Conservation (phyloP, 2,113 vertebrate genomes). For the Aplodontia rufa region DNA sequence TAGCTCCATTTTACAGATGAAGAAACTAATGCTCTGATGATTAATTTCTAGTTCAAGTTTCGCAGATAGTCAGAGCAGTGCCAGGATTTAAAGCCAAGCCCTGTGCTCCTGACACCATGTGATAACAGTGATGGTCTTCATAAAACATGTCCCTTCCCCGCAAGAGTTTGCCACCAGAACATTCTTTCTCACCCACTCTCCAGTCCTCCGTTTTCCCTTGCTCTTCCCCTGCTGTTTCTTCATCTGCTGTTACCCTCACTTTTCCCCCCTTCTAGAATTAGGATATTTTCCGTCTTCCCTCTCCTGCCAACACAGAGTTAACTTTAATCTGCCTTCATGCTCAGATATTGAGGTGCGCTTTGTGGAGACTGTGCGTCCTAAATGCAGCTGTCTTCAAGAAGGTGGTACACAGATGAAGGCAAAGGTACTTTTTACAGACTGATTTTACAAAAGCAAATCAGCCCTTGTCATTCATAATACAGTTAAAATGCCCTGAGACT, state of each 20-base stretch:
- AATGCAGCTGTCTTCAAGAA: constrained; percentile 17
- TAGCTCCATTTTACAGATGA: background rate
- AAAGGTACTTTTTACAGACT: background rate
- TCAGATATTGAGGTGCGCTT: background rate
- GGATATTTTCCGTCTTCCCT: background rate
- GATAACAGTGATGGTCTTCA: background rate
- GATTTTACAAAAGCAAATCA: constrained; percentile 11
- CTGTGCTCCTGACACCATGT: background rate
- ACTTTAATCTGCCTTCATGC: background rate
- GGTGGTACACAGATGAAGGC: background rate
- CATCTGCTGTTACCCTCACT: background rate
- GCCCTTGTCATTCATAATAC: background rate
- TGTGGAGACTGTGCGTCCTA: background rate
- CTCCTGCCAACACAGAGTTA: background rate
- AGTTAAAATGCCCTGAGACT: constrained; percentile 16
- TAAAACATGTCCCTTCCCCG: background rate
- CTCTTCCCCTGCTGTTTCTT: background rate
- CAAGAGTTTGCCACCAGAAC: background rate
- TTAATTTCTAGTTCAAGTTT: background rate
- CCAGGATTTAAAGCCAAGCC: background rate
- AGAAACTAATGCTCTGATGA: background rate
- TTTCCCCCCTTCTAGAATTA: background rate
- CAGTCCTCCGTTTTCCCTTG: background rate
- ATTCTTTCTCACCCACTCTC: background rate
- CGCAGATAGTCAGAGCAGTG: background rate